phyloP scores from a whole-genome alignment of 2,113 vertebrate species.

The Lepidothrix coronata region DNA sequence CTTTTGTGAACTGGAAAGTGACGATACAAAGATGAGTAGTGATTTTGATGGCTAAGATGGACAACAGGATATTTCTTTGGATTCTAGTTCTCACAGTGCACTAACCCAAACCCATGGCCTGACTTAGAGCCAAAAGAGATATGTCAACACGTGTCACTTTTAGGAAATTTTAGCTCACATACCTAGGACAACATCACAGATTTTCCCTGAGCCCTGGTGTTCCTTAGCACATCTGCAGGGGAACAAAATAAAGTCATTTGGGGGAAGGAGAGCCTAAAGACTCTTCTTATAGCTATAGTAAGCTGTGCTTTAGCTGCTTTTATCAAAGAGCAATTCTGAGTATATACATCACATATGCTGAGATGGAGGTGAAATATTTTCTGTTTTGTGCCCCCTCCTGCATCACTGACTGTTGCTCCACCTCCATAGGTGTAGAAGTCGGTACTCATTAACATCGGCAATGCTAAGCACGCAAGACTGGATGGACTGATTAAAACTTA shows the following conservation, averaged over 20 bases:
- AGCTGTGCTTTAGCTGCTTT: neutral
- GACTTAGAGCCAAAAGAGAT: neutral
- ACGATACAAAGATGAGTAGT: neutral
- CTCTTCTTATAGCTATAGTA: neutral
- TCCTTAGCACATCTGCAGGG: neutral
- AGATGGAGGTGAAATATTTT: neutral
- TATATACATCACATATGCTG: neutral
- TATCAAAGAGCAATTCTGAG: neutral
- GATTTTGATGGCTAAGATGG: neutral
- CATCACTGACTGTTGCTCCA: neutral
- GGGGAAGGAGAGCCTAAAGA: neutral
- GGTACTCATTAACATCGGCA: neutral
- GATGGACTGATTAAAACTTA: neutral
- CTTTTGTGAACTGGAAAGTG: neutral
- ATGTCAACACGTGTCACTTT: neutral
- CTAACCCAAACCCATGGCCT: neutral
- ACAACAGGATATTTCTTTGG: neutral
- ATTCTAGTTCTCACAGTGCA: neutral
- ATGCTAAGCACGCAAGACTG: neutral
- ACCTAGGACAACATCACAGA: neutral
- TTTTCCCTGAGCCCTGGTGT: neutral
- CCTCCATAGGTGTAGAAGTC: neutral
- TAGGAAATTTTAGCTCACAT: neutral
- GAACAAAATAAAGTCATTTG: neutral
- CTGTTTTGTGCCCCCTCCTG: neutral